Evolutionary conservation across 92 coral and sea anemone genomes (phyloP), one percentile per base, ranked within the genome.

Genomic region (Ricordea florida): DNA sequence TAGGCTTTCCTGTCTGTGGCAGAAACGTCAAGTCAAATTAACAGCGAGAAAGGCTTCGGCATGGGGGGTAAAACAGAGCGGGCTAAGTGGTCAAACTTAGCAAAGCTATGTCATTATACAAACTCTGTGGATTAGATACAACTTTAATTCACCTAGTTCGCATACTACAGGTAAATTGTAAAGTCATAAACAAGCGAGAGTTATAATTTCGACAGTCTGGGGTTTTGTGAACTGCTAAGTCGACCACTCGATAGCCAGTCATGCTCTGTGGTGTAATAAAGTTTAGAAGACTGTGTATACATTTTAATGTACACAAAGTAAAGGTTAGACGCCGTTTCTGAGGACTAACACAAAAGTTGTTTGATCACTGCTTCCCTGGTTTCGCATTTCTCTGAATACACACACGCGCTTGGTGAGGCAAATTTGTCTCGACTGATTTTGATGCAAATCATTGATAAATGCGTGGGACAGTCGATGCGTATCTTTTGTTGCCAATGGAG

Each of bases 231-330:
- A 35, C 75, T 47, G 74, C 78, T 71, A 80, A 66, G 20, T 72
- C 34, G 36, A 83, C 61, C 72, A 80, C 80, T 72, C 64, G 58
- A 74, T 40, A 63, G 10, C 23, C 72, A 63, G 40, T 65, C 8
- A 31, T 38, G 27, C 55, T 43, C 76, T 35, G 76, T 47, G 40
- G 62, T 72, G 36, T 80, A 73, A 72, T 80, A 83, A 64, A 86
- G 30, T 52, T 23, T 64, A 66, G 42, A 53, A 63, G 50, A 60
- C 66, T 78, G 43, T 82, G 85, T 85, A 78, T 66, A 79, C 90
- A 72, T 72, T 64, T 62, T 61, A 57, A 56, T 52, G 90, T 85
- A 85, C 90, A 85, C 85, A 85, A n/a, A 6, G 44, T 55, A n/a
- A 65, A 48, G 63, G 57, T 58, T 41, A 48, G 32, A 51, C 28